phyloP scores from a whole-genome alignment of 2,113 vertebrate species.

The Sinocyclocheilus rhinocerous region DNA sequence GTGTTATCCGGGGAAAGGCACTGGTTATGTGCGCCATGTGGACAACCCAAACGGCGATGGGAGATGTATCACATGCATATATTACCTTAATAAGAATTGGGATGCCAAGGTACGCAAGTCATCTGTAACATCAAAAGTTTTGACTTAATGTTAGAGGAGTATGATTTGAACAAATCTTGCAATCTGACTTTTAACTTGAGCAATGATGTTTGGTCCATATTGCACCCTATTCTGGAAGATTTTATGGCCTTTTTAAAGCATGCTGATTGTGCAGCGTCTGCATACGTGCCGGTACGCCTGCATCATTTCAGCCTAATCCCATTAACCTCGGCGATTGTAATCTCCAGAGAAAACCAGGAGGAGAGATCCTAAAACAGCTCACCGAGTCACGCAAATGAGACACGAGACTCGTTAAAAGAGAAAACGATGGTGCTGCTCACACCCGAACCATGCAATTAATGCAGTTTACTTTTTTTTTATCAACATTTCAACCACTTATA shows the following conservation, averaged over 20 bases:
- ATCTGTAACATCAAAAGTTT: background rate
- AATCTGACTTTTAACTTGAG: no score
- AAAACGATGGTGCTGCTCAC: no score
- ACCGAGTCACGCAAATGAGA: background rate
- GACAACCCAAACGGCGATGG: conserved; percentile 89
- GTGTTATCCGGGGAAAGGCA: conserved; percentile 88
- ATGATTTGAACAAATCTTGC: no score
- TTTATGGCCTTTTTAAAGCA: background rate
- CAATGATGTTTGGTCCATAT: no score
- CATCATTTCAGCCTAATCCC: conserved; percentile 11
- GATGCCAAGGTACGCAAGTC: conserved; percentile 81
- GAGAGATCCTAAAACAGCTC: background rate
- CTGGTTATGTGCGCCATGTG: conserved; percentile 86
- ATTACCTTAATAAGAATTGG: conserved; percentile 91
- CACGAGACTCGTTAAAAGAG: no score
- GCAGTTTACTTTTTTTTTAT: no score
- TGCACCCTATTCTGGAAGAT: background rate
- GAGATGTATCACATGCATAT: conserved; percentile 91
- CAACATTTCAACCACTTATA: no score
- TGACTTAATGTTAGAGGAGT: no score
- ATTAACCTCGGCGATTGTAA: conserved; percentile 10
- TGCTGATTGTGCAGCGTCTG: background rate
- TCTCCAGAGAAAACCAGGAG: conserved; percentile 34
- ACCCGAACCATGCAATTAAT: no score
- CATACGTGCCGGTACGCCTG: no score